Evolutionary conservation across 2,888 invertebrate genomes (phyloP), one percentile per base, ranked within the genome.

Genomic region (Melanotus villosus): DNA sequence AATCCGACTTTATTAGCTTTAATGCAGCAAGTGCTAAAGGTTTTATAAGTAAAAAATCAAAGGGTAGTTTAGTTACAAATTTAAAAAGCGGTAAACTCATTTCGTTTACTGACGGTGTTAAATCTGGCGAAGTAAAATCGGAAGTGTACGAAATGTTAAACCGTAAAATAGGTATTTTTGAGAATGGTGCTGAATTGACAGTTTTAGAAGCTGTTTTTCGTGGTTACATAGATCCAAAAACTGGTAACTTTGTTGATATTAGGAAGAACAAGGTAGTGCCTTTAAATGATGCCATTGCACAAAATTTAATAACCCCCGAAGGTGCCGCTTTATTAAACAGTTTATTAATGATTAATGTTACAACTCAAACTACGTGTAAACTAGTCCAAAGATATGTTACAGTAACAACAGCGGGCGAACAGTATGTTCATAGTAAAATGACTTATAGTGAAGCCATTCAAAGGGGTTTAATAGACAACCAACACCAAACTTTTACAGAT

Each of bases 151-250:
- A 96, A 85, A 93, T 95, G 91, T 89, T 97, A 77, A 91, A 89
- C 81, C 90, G 93, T 59, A 91, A 91, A 75, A 91, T 97, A 79
- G 97, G 96, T 54, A 90, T 97, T 65, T 90, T 90, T 75, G 91
- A 92, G 81, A 89, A 91, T 71, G 91, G 91, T 12, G 88, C 88
- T 70, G 96, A 97, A 84, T 84, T 96, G 32, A 91, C 89, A 60
- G 93, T 96, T n/a, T 86, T 97, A 75, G 94, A 96, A 82, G 93
- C 97, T 14, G 96, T 97, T 68, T 91, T 95, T 77, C 90, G 91
- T 78, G 94, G 93, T 78, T 89, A 93, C 78, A 89, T 99, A 60
- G 96, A 99, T 83, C 94, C 97, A 0, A 92, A 91, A 84, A 92
- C 93, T 21, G 97, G 97, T 6, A 92, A 95, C 83, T 88, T 96